Evolutionary conservation across 2,888 invertebrate genomes (phyloP), one percentile per base, ranked within the genome.

Genomic region (Labia minor): DNA sequence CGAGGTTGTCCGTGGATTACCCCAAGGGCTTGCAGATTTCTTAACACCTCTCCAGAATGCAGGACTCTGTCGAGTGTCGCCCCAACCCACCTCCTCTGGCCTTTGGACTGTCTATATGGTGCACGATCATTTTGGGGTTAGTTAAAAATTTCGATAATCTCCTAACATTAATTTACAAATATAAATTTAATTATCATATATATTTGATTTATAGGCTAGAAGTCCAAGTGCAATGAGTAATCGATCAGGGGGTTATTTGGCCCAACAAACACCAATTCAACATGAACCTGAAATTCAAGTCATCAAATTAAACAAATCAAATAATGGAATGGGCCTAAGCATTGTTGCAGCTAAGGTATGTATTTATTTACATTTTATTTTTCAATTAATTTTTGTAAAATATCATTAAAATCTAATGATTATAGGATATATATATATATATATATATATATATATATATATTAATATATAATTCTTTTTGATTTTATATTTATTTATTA

Each of bases 241-340:
- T 73, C 76, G 81, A 72, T 84, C 84, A 1, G 83, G 82, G 62
- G 83, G 81, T 67, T 79, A 70, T 75, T 76, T 74, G 70, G 75
- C 71, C 71, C 73, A 69, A 72, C 71, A 64, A 61, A 67, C 68
- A 33, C 67, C 61, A 61, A 75, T 49, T 71, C 77, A 81, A 65
- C 81, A 81, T 37, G 85, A 87, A 72, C 89, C 90, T 11, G 87
- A 91, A 74, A 80, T 93, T 68, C 89, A 92, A 75, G 84, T 90
- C 67, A 92, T 97, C 73, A 88, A 92, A 76, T 83, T 97, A 70
- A 89, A 93, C 76, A 97, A 98, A 81, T 93, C 94, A 74, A 88
- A 91, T 70, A 94, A 92, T 75, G 97, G 98, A 70, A 96, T 99
- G 90, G 99, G 99, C 11, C 84, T 99, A 73, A 97, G 96, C 75